A percentile compares a stretch with the other conserved stretches of the same genome.
These are phyloP conservation scores for Heterodera schachtii DNA, from an alignment of 1,140 invertebrate species.

Conservation along the genomic window DNA sequence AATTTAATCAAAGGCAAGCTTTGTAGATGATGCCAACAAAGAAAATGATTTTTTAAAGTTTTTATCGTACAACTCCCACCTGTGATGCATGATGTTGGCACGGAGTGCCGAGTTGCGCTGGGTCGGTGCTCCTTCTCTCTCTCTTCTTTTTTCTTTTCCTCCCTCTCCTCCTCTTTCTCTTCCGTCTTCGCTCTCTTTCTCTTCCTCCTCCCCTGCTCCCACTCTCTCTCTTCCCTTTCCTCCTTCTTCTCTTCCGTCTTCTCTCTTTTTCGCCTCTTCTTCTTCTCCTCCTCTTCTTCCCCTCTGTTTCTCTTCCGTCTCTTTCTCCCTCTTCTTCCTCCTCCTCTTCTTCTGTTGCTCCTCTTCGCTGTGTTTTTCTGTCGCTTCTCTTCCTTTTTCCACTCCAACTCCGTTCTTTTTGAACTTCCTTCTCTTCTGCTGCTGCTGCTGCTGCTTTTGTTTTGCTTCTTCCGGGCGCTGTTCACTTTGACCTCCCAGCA, in stretches of 20 bases:
- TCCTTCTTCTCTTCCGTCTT: neutral
- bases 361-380: neutral
- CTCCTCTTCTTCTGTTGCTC: neutral
- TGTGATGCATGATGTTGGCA: conserved; percentile 22
- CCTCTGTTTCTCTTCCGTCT: neutral
- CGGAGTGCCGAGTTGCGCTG: neutral
- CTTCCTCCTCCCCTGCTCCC: neutral
- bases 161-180: neutral
- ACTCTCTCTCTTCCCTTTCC: neutral
- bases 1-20: neutral
- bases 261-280: neutral
- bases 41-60: neutral
- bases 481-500: neutral
- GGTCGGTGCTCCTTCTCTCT: neutral
- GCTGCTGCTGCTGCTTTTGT: conserved; percentile 3
- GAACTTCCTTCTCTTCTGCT: conserved; percentile 7
- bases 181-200: neutral
- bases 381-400: neutral
- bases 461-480: neutral
- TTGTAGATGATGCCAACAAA: neutral
- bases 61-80: neutral
- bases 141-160: neutral
- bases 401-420: conserved; percentile 4
- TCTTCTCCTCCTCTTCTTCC: neutral
- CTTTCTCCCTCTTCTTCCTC: neutral